Evolutionary conservation across 1,140 invertebrate species (phyloP), one percentile per base, ranked within the genome.

Genomic region (Micrasema longulum): DNA sequence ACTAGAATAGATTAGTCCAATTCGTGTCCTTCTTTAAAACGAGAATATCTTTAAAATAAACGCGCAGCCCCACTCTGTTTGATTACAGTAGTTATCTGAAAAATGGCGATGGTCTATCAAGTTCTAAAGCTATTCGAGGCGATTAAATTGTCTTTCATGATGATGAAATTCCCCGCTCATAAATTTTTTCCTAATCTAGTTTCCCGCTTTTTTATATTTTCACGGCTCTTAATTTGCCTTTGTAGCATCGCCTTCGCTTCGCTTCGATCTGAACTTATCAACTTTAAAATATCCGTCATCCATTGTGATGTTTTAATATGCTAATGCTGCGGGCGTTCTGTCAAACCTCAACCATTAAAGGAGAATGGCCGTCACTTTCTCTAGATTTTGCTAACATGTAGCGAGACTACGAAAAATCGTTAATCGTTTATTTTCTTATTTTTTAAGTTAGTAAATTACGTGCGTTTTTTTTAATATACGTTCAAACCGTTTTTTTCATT

Each of bases 321-420:
- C n/a, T 20, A 41, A 60, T 60, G 55, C 55, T 31, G 31, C 16
- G 1, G 52, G 55, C 55, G 10, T 36, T 55, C 26, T 55, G 52
- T 55, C 52, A 55, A 55, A 55, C 52, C 16, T 7, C 55, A 22
- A 36, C 35, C 35, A 23, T 38, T 41, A 60, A 41, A 41, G 35
- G 55, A 60, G 55, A 60, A 41, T n/a, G 55, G 55, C 55, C 31
- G 12, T 38, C 18, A 16, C 55, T 60, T 60, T 60, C 55, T 60
- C 55, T 12, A 60, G 14, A 36, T 60, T 60, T 60, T 60, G 55
- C 22, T 22, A 36, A n/a, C n/a, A n/a, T n/a, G 52, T 12, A n/a
- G 23, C 4, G 14, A 31, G 52, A 26, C 12, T 4, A 36, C 52
- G 23, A 14, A 55, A 55, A 55, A 55, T 26, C 11, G 26, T 18